Base-by-base conservation (phyloP, 2,797 vertebrate species). In the Okamejei kenojei region DNA sequence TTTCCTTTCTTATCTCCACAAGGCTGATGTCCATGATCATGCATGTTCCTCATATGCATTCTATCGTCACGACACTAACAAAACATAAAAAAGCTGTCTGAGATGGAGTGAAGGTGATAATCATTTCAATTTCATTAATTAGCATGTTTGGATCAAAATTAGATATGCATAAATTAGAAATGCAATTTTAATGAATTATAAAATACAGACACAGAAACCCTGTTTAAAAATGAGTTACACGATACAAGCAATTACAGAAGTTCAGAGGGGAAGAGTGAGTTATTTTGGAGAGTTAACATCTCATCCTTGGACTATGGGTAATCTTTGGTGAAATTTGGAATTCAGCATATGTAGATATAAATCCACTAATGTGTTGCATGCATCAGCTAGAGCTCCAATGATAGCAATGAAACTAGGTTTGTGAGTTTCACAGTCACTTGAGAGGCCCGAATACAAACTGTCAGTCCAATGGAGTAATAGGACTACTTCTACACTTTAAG, bases 1-100 rank as follows among this genome's bases (percentile, higher is more conserved):
- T 99, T 99, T 88, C 98, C 98, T 93, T 99, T 99, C 96, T 98
- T 99, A 81, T 99, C 98, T 0, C 95, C 77, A 29, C 88, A 63
- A 11, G 35, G 94, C 93, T 97, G 98, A 93, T 96, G 94, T 97
- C 96, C 4, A 97, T 96, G 94, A 2, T 99, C 98, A 0, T 98
- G 97, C 15, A 98, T 98, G 3, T 96, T 96, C 88, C 98, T 96
- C 68, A 98, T 96, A 76, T 96, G 98, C 86, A 63, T 94, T 0
- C 96, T 95, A 0, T 95, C 93, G 0, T 96, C 95, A 79, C 96
- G 96, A 0, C 98, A 97, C 97, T 97, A 38, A 4, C 0, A 5
- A 71, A 32, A 88, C 38, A 78, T 19, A 63, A 10, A 65, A 76
- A 2, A 74, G 23, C 65, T 88, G 61, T 8, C n/a, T 32, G 32